Base-by-base conservation (phyloP, 2,888 invertebrate species). In the Embidobia sp. region DNA sequence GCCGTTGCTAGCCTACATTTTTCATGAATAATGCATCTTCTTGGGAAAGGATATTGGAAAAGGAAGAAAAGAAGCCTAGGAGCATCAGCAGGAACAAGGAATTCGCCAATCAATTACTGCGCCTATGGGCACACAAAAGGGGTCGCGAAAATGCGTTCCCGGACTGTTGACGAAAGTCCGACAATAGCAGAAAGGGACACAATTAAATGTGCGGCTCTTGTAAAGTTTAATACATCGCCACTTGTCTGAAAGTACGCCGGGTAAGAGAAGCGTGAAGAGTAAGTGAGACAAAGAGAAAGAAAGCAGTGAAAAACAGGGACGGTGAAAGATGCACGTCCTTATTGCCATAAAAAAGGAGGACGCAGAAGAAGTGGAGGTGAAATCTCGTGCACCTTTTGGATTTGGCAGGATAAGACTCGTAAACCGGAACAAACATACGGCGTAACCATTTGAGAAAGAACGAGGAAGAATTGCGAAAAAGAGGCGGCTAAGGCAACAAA, bases 391-490 rank as follows among this genome's bases (percentile, higher is more conserved):
- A 70, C 63, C 61, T 72, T 61, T 53, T 31, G 66, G 61, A 61
- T 72, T 61, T 61, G 66, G 72, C 67, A 55, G 48, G 70, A 70
- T 77, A 77, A 70, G 48, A 42, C 77, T 77, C 72, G 53, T 77
- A 77, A 80, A 66, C 69, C 77, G 76, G 78, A 81, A 84, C 77
- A 80, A 81, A 81, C 72, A 78, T 40, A 59, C 42, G 40, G 64
- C 53, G 79, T 74, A 74, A 77, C 70, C 51, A 40, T 81, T 75
- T 67, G 70, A 40, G 74, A 75, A 80, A 64, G 70, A 72, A 72
- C 63, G 27, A 22, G 29, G 55, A 77, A 75, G 49, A 74, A 72
- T 72, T 31, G 31, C 61, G 48, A 64, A 53, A 51, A 66, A 51
- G 66, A 31, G 61, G 31, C 31, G 57, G 31, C 10, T 53, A 19